Conservation (phyloP, 2,888 invertebrate species). For the Erebia ligea region DNA sequence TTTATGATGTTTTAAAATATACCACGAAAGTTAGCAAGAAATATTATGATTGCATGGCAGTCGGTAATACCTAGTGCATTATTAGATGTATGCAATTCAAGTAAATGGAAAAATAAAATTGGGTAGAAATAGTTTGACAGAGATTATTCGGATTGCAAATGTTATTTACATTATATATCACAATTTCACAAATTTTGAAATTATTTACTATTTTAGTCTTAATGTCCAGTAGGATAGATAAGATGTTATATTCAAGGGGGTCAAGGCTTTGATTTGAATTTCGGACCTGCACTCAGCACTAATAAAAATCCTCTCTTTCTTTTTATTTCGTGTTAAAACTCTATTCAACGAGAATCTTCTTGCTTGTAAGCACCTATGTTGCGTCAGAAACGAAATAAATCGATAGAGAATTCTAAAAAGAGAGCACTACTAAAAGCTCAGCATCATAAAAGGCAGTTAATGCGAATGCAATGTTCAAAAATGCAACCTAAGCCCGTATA, state of each 20-base stretch:
- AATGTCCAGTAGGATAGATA: no score
- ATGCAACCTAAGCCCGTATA: slow-evolving; percentile 65
- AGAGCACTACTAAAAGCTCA: slow-evolving; percentile 16
- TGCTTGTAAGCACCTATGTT: neutral
- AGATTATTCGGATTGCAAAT: neutral
- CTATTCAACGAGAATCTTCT: no score
- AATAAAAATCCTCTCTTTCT: neutral
- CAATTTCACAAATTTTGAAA: neutral
- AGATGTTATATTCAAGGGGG: no score
- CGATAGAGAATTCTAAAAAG: slow-evolving; percentile 1
- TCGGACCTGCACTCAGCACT: neutral
- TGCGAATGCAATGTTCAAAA: slow-evolving; percentile 57
- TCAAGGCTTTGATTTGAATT: neutral
- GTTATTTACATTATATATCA: neutral
- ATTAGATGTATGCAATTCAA: neutral
- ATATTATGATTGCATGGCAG: neutral
- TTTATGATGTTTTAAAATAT: neutral
- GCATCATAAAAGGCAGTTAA: slow-evolving; percentile 47
- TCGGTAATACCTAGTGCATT: neutral
- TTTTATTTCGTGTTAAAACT: no score
- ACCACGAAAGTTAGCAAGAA: neutral
- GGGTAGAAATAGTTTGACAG: no score
- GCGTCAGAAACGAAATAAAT: neutral
- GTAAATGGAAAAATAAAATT: no score
- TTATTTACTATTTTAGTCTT: neutral